Percentiles rank a stretch among this genome's conserved stretches.
phyloP scores from a whole-genome alignment of 2,797 vertebrate species.

The Echiichthys vipera region DNA sequence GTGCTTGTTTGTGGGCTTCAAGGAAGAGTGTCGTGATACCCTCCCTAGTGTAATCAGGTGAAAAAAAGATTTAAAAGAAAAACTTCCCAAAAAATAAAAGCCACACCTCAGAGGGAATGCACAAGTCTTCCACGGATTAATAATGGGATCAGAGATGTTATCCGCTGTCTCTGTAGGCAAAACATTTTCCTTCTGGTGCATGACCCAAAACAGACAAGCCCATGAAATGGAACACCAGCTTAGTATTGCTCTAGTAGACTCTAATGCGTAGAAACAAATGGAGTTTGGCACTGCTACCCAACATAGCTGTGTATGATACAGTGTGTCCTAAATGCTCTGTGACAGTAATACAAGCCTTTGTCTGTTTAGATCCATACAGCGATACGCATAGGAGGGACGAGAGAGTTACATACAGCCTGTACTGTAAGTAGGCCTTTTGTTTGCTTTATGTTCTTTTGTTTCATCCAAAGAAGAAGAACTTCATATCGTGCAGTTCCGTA shows the following conservation, averaged over 20 bases:
- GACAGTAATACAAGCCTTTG: conserved; percentile 71
- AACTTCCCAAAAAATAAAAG: not conserved
- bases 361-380: conserved; percentile 59
- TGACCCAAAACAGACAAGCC: conserved; percentile 73
- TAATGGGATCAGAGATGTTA: conserved; percentile 72
- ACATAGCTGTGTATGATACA: conserved; percentile 65
- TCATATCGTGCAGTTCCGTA: not conserved
- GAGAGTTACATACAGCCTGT: not conserved
- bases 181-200: conserved; percentile 62
- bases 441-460: not conserved
- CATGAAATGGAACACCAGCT: conserved; percentile 74
- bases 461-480: not conserved
- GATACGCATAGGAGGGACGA: conserved; percentile 14
- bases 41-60: conserved; percentile 25
- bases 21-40: conserved; percentile 9
- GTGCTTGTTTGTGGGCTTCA: conserved; percentile 26
- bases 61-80: conserved; percentile 15
- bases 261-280: conserved; percentile 71
- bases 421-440: not conserved
- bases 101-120: conserved; percentile 28
- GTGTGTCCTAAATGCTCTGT: conserved; percentile 68
- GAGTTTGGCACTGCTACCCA: conserved; percentile 69
- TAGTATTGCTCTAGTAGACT: conserved; percentile 67
- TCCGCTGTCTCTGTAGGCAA: conserved; percentile 55
- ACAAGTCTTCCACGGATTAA: conserved; percentile 56